Evolutionary conservation across 2,888 invertebrate species (phyloP), one percentile per base, ranked within the genome.

Genomic region (Eilema sororculum): DNA sequence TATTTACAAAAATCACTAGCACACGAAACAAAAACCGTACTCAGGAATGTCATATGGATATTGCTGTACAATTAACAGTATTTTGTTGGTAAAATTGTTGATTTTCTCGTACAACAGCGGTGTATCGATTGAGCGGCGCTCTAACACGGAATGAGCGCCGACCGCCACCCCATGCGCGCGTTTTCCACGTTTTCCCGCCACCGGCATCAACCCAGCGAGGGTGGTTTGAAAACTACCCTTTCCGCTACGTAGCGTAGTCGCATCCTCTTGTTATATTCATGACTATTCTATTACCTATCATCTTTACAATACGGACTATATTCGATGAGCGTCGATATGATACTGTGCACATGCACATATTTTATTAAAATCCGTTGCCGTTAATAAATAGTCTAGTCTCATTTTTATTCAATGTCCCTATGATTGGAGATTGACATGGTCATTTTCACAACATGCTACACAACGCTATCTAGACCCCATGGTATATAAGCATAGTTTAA

Each of bases 161-260:
- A 70, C 77, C 80, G 82, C 84, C 84, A 84, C 84, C 84, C 84
- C 82, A 81, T 93, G 94, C 93, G 94, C 95, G 90, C 91, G 93
- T 94, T 95, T 95, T 93, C 93, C 92, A 80, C 88, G 78, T 85
- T 94, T 95, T 94, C 93, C 92, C 90, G 87, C 90, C 90, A 85
- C 85, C 81, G 76, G 75, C 71, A 74, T 74, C 71, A 71, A 74
- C 76, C 74, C 71, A 57, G 30, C 73, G 71, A 75, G 75, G 65
- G 75, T 79, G 84, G 83, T 76, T 84, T 78, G 63, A 70, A 81
- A 87, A 87, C 86, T 86, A 20, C 46, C 46, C 46, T 16, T 1
- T 16, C 59, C 77, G 80, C 76, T 81, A 82, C 77, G 73, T 77
- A 81, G 82, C 77, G 73, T 77, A 81, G 82, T 77, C 72, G 69